phyloP scores from a whole-genome alignment of 2,113 vertebrate species.

The Petromus typicus region DNA sequence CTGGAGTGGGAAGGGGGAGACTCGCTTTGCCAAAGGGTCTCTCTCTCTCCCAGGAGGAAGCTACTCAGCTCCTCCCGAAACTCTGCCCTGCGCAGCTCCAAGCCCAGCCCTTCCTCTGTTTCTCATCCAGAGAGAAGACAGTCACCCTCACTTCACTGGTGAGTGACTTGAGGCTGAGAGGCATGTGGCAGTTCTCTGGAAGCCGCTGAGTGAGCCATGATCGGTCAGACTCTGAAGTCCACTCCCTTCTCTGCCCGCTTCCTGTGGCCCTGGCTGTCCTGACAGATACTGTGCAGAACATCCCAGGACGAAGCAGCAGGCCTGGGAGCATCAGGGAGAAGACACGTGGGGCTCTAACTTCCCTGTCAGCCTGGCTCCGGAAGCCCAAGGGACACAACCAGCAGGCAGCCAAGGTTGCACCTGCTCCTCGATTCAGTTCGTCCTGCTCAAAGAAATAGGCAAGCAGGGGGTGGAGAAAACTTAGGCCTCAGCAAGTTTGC shows the following conservation, averaged over 20 bases:
- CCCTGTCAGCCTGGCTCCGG: neutral
- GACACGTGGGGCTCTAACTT: neutral
- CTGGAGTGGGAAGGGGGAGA: neutral
- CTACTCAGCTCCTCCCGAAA: neutral
- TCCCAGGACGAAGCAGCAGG: neutral
- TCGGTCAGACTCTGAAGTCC: neutral
- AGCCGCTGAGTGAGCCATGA: neutral
- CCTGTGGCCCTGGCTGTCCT: neutral
- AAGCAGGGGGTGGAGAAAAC: neutral
- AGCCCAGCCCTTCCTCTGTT: neutral
- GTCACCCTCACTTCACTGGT: neutral
- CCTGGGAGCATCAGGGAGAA: neutral
- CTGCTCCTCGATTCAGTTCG: neutral
- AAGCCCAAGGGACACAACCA: too few relatives aligned
- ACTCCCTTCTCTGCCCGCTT: neutral
- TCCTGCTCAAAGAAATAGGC: neutral
- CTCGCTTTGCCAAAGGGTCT: neutral
- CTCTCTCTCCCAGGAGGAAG: neutral
- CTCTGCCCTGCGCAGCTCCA: neutral
- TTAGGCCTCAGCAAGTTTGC: neutral
- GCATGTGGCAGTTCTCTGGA: neutral
- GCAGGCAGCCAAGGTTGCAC: rapidly evolving
- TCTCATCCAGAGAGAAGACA: neutral
- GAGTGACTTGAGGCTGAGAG: neutral
- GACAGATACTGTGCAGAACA: neutral